A percentile compares a stretch with the other conserved stretches of the same genome.
Conservation (phyloP, 2,797 vertebrate genomes). For the Urosaurus nigricauda region DNA sequence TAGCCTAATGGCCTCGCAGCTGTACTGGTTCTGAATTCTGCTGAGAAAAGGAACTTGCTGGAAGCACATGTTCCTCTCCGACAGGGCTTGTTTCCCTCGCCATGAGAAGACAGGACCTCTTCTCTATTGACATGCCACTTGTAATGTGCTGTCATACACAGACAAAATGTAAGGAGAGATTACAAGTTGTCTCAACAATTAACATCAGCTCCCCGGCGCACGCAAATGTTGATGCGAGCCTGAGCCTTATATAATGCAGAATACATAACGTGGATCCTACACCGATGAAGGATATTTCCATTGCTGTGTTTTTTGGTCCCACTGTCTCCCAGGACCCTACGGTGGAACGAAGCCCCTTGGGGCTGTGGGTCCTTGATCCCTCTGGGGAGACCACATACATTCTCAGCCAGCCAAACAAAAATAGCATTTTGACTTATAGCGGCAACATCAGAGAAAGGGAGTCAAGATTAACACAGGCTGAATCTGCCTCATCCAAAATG, state of each 20-base stretch:
- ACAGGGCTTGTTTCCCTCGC: conserved; percentile 49
- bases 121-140: conserved; percentile 69
- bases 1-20: conserved; percentile 66
- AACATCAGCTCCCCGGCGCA: conserved; percentile 48
- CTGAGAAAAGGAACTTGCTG: conserved; percentile 68
- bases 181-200: conserved; percentile 46
- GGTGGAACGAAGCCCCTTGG: background rate
- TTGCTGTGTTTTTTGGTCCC: background rate
- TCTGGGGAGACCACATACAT: background rate
- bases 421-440: background rate
- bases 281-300: conserved; percentile 1
- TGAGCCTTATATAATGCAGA: conserved; percentile 1
- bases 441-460: no score
- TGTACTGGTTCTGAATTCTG: conserved; percentile 65
- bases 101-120: conserved; percentile 62
- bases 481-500: no score
- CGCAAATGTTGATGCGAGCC: conserved; percentile 25
- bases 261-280: background rate
- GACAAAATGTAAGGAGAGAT: conserved; percentile 58
- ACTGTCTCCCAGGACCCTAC: background rate
- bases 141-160: conserved; percentile 63
- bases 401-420: background rate
- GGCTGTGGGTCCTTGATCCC: background rate
- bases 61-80: conserved; percentile 40
- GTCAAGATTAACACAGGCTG: no score